Percentiles rank a stretch among this genome's conserved stretches.
These are phyloP conservation scores for Asarcornis scutulata DNA, from an alignment of 2,113 vertebrate genomes.

Conservation along the genomic window DNA sequence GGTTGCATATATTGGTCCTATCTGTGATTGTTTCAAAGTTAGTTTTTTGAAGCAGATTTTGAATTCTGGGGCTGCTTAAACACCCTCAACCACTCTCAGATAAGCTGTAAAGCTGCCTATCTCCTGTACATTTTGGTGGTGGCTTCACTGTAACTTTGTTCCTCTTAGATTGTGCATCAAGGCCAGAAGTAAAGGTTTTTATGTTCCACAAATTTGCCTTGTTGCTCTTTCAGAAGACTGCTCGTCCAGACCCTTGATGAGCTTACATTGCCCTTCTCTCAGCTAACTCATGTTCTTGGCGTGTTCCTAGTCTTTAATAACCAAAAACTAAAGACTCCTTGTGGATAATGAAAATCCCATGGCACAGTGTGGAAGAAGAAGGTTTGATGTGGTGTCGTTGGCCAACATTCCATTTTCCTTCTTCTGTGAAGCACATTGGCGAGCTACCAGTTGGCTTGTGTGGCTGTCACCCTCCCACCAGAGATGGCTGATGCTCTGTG, in stretches of 20 bases:
- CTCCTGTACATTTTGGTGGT: neutral
- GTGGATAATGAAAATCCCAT: neutral
- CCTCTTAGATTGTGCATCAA: neutral
- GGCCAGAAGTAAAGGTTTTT: neutral
- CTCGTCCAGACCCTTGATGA: neutral
- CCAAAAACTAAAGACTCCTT: neutral
- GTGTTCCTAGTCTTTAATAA: neutral
- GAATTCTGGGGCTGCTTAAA: neutral
- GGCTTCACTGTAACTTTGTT: neutral
- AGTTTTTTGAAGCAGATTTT: constrained; percentile 4
- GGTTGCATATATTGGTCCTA: neutral
- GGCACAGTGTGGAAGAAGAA: neutral
- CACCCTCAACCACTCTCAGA: neutral
- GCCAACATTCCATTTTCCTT: neutral
- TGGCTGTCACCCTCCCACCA: constrained; percentile 39
- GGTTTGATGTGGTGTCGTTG: neutral
- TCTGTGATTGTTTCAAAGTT: neutral
- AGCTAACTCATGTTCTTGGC: accelerated
- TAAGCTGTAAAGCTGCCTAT: neutral
- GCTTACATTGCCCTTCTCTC: neutral
- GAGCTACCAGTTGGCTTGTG: neutral
- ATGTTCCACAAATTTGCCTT: neutral
- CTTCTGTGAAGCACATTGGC: accelerated
- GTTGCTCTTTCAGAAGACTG: neutral
- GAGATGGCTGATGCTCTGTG: neutral